phyloP scores from a whole-genome alignment of 2,888 invertebrate species.

The Trachelus stipa region DNA sequence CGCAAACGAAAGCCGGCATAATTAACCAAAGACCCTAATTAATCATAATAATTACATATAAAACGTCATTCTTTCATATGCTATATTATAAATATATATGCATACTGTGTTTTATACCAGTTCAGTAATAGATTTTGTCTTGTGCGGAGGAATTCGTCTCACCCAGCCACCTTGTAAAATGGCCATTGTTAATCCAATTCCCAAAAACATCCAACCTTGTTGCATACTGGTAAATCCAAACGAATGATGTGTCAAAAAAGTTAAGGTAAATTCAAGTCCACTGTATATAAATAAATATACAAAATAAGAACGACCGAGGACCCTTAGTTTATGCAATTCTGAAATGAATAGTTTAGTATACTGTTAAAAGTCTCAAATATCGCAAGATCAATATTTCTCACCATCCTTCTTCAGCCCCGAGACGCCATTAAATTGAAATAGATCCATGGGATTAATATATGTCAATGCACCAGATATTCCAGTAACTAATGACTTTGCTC shows the following conservation, averaged over 20 bases:
- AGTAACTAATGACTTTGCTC: conserved; percentile 76
- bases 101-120: conserved; percentile 61
- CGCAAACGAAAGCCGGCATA: conserved; percentile 86
- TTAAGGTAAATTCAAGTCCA: conserved; percentile 96
- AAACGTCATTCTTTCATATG: conserved; percentile 3
- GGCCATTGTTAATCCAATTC: conserved; percentile 93
- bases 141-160: conserved; percentile 79
- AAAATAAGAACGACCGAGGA: conserved; percentile 84
- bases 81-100: not conserved
- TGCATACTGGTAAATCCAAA: conserved; percentile 94
- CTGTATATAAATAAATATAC: conserved; percentile 94
- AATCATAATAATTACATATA: conserved; percentile 12
- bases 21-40: conserved; percentile 81
- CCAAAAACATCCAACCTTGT: conserved; percentile 98
- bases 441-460: conserved; percentile 72
- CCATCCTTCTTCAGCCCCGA: conserved; percentile 59
- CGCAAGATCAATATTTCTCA: conserved; percentile 67
- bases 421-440: conserved; percentile 72
- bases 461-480: conserved; percentile 76
- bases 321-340: conserved; percentile 76
- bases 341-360: conserved; percentile 42
- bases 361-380: conserved; percentile 70
- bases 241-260: conserved; percentile 93
- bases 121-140: conserved; percentile 78
- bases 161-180: conserved; percentile 90